These are phyloP conservation scores for Labrus mixtus DNA, from an alignment of 2,113 vertebrate species.

Conservation along the genomic window DNA sequence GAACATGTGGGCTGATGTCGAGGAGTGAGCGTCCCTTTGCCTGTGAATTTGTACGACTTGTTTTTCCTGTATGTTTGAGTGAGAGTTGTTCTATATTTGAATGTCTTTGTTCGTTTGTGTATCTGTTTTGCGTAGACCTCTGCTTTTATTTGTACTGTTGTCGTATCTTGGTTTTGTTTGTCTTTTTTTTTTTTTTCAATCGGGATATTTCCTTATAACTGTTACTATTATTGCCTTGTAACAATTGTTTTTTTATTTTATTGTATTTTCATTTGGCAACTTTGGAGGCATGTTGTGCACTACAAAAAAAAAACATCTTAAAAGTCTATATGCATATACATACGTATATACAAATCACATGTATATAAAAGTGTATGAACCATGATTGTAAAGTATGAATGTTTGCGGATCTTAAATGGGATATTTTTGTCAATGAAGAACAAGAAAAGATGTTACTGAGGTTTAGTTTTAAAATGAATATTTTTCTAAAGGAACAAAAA, in stretches of 20 bases:
- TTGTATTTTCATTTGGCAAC: slow-evolving; percentile 84
- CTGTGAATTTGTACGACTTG: slow-evolving; percentile 84
- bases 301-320: slow-evolving; percentile 75
- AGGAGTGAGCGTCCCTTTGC: slow-evolving; percentile 76
- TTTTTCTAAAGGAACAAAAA: slow-evolving; percentile 83
- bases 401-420: slow-evolving; percentile 81
- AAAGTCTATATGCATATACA: slow-evolving; percentile 77
- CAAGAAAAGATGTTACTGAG: slow-evolving; percentile 72
- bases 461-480: slow-evolving; percentile 83
- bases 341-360: slow-evolving; percentile 77
- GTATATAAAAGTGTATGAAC: slow-evolving; percentile 80
- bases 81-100: slow-evolving; percentile 75
- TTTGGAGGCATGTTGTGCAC: slow-evolving; percentile 85
- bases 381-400: slow-evolving; percentile 86
- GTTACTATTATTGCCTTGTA: slow-evolving; percentile 79
- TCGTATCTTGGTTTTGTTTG: slow-evolving; percentile 57
- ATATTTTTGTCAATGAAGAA: slow-evolving; percentile 86
- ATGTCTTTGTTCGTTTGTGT: slow-evolving; percentile 68
- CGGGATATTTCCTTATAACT: slow-evolving; percentile 67
- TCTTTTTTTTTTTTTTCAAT: slow-evolving; percentile 41
- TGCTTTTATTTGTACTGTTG: slow-evolving; percentile 79
- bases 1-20: slow-evolving; percentile 58
- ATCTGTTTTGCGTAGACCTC: slow-evolving; percentile 75
- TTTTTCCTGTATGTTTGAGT: slow-evolving; percentile 74
- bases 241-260: slow-evolving; percentile 79